phyloP scores from a whole-genome alignment of 1,140 invertebrate species.

The Galleria mellonella region DNA sequence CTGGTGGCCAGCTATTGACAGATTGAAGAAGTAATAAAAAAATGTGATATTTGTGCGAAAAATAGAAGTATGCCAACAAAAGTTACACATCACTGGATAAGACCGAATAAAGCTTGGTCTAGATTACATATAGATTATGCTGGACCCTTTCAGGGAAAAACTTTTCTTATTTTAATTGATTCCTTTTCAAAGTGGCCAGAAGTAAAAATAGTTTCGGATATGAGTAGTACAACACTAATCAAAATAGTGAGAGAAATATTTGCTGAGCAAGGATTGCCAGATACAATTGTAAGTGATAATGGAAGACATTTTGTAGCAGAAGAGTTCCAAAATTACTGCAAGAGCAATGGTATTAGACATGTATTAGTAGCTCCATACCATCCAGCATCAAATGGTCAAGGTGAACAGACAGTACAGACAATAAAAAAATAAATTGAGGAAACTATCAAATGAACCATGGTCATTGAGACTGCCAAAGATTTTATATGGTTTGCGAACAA shows the following conservation, averaged over 20 bases:
- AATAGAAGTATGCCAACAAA: neutral
- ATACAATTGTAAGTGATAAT: neutral
- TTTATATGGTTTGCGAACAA: neutral
- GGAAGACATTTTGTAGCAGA: neutral
- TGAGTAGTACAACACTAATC: neutral
- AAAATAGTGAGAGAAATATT: neutral
- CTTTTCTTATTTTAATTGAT: neutral
- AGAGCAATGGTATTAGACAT: neutral
- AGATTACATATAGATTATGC: too few species aligned
- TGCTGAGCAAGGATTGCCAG: neutral
- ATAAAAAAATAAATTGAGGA: neutral
- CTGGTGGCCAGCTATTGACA: neutral
- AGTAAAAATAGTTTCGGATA: neutral
- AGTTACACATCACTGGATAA: too few species aligned
- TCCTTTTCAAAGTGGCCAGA: neutral
- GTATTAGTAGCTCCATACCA: neutral
- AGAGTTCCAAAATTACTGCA: neutral
- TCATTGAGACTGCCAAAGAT: neutral
- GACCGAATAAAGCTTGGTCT: too few species aligned
- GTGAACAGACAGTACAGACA: neutral
- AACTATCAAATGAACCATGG: neutral
- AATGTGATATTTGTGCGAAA: neutral
- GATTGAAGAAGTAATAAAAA: neutral
- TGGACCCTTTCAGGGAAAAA: too few species aligned
- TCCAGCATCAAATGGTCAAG: neutral